Percentiles rank a stretch among this genome's conserved stretches.
These are phyloP conservation scores for Drosophila subobscura DNA, from an alignment of 1,140 invertebrate genomes.

Conservation along the genomic window DNA sequence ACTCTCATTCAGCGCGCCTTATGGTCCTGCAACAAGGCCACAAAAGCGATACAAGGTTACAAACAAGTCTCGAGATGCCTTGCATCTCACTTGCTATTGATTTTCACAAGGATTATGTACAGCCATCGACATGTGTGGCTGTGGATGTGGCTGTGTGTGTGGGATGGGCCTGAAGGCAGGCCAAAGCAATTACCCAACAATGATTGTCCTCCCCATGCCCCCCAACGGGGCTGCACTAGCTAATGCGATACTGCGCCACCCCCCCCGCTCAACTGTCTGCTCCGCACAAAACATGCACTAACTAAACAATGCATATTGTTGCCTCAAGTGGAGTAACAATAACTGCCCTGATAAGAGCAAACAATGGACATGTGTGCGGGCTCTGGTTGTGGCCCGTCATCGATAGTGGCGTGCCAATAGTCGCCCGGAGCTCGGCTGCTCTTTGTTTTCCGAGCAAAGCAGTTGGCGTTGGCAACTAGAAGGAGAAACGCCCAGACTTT, in stretches of 20 bases:
- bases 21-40: conserved; percentile 47
- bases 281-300: conserved; percentile 16
- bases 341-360: conserved; percentile 39
- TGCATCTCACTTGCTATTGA: conserved; percentile 44
- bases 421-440: too few relatives aligned
- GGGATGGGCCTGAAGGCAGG: conserved; percentile 2
- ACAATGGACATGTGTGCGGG: conserved; percentile 27
- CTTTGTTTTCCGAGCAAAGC: conserved; percentile 14
- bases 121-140: neutral
- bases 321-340: conserved; percentile 40
- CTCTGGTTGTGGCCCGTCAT: conserved; percentile 30
- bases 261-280: neutral
- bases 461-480: conserved; percentile 38
- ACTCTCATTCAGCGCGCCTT: conserved; percentile 72
- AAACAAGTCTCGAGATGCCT: conserved; percentile 42
- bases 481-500: neutral
- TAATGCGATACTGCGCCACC: conserved; percentile 11
- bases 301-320: conserved; percentile 29
- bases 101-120: conserved; percentile 30
- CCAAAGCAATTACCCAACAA: conserved; percentile 1
- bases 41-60: conserved; percentile 31
- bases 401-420: conserved; percentile 39
- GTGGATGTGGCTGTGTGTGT: too few relatives aligned
- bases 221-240: conserved; percentile 37
- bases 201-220: conserved; percentile 13